Base-by-base conservation (phyloP, 2,888 invertebrate species). In the Tubulanus polymorphus region DNA sequence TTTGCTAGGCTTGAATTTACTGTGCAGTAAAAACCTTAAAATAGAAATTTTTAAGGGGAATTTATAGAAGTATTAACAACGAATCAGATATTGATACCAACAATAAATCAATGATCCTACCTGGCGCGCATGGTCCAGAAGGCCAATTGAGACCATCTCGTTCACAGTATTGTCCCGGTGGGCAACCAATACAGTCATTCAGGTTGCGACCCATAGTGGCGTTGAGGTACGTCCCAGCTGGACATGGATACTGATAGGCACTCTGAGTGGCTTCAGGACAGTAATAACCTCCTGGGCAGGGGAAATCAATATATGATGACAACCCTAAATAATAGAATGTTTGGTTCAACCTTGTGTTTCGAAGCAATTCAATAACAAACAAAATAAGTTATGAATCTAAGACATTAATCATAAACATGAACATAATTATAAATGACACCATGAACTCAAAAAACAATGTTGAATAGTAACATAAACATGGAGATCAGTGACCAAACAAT, bases 21-120 rank as follows among this genome's bases (percentile, higher is more conserved):
- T 23, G 61, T 66, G 56, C 73, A 73, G 62, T 74, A 76, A 68
- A 72, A 75, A n/a, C 75, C 75, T 75, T 54, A n/a, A 54, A 53
- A 15, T 29, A 8, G 52, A 26, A 25, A 23, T 3, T 15, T 25
- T 28, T 5, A n/a, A n/a, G n/a, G n/a, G n/a, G n/a, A n/a, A n/a
- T n/a, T n/a, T 15, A 15, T 35, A 15, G n/a, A 12, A 35, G n/a
- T 35, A 35, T n/a, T 15, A 12, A 35, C 12, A 35, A 35, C n/a
- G 35, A 12, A 15, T 35, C 12, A 15, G 12, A 15, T 35, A n/a
- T 35, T 35, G 35, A n/a, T n/a, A 35, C 12, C 35, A 35, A 35
- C 35, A n/a, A n/a, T n/a, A n/a, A n/a, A n/a, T n/a, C n/a, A n/a
- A n/a, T n/a, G n/a, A 20, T 51, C 54, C 29, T 61, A 73, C 75